Base-by-base conservation (phyloP, 2,113 vertebrate species). In the Chamaetylas fuelleborni region DNA sequence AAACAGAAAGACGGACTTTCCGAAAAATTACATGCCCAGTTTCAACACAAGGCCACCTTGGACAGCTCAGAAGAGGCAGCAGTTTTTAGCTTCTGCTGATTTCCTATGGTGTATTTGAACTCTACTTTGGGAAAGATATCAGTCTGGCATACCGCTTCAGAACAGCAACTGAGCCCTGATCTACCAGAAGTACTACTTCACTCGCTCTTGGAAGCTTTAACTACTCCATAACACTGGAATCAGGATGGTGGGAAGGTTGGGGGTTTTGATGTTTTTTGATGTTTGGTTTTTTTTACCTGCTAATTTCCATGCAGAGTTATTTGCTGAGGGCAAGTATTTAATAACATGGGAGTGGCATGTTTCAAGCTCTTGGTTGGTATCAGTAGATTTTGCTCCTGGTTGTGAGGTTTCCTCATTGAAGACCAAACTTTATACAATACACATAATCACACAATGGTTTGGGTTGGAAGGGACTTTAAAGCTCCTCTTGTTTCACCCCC, bases 51-150 rank as follows among this genome's bases (percentile, higher is more conserved):
- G 92, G 79, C 61, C 70, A 57, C 65, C 74, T 74, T 29, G 58
- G 86, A 67, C 89, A 93, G 89, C 74, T 88, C 92, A 83, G 70
- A 90, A 66, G 74, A 74, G n/a, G 47, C 51, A 73, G 61, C 33
- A 74, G 28, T 74, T 93, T 61, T 45, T 14, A 50, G 80, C 74
- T 90, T 67, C 81, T 69, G 51, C 83, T 82, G 34, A 82, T 85
- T 92, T 95, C 89, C 80, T 74, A 31, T 24, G 51, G 61, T 67
- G 14, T 42, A 76, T 81, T 28, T 82, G 80, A 90, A 71, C 42
- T 54, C 31, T 36, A 4, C 74, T 62, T 90, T 36, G 57, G 57
- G 47, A 88, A 86, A 34, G 33, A 74, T 79, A 85, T 50, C 38
- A 71, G 70, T 34, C 82, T 66, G 65, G 70, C 33, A 56, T 6